These are phyloP conservation scores for Neodontobutis hainanensis DNA, from an alignment of 2,113 vertebrate species.

Conservation along the genomic window DNA sequence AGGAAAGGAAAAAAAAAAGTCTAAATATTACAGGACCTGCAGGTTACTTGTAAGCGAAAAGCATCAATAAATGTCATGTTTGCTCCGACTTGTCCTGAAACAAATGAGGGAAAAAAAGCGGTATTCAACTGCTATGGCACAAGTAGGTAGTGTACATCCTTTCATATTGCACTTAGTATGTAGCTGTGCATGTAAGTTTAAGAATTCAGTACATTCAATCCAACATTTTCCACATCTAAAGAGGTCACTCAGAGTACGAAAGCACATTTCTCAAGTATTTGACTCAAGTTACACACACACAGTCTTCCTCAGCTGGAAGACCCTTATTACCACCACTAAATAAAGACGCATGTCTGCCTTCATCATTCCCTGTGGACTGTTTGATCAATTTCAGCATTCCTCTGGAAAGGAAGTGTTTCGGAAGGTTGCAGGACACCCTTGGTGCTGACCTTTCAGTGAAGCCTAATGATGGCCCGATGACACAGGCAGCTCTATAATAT, in stretches of 20 bases:
- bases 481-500: conserved; percentile 33
- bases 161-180: neutral
- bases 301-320: neutral
- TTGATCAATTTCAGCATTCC: conserved; percentile 50
- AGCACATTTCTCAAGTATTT: neutral
- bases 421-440: conserved; percentile 46
- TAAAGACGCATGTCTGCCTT: neutral
- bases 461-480: conserved; percentile 32
- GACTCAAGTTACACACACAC: neutral
- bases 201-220: no score
- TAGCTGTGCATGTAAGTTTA: neutral
- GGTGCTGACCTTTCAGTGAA: conserved; percentile 57
- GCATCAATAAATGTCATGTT: conserved; percentile 4
- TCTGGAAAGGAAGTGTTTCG: conserved; percentile 39
- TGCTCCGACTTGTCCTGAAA: neutral
- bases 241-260: conserved; percentile 3
- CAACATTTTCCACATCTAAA: neutral
- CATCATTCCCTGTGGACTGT: conserved; percentile 23
- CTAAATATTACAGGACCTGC: neutral
- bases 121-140: neutral
- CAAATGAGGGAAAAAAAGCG: neutral
- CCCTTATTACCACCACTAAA: conserved; percentile 19
- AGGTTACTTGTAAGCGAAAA: neutral
- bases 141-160: neutral
- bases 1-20: neutral